These are phyloP conservation scores for Urocynchramus pylzowi DNA, from an alignment of 2,113 vertebrate species.

Conservation along the genomic window DNA sequence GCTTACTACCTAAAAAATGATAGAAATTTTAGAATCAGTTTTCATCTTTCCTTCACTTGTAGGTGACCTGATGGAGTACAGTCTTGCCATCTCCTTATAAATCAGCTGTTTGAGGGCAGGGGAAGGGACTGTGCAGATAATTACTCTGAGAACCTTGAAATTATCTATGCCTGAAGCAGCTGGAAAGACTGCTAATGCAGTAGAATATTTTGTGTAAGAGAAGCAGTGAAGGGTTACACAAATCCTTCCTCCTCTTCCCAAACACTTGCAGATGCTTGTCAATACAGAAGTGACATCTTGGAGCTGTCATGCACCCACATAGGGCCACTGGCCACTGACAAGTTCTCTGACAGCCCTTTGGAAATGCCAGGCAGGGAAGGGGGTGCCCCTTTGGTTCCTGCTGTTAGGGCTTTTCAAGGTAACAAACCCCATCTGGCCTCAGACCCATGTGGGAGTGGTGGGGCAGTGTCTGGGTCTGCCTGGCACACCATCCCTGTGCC, in stretches of 20 bases:
- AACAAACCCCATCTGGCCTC: background rate
- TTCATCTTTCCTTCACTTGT: constrained; percentile 11
- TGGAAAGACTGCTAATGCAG: constrained; percentile 9
- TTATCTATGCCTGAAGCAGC: constrained; percentile 10
- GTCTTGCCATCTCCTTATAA: constrained; percentile 37
- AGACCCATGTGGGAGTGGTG: background rate
- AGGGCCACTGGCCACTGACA: background rate
- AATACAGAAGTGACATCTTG: background rate
- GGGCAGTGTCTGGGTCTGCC: background rate
- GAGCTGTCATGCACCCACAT: rapidly evolving
- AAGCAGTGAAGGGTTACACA: background rate
- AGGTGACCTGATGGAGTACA: background rate
- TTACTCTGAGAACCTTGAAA: background rate
- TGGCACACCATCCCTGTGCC: background rate
- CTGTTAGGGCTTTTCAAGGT: background rate
- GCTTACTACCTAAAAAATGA: constrained; percentile 10
- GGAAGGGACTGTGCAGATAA: background rate
- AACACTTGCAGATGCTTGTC: background rate
- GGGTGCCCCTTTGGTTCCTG: background rate
- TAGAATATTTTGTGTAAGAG: background rate
- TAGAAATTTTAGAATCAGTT: constrained; percentile 31
- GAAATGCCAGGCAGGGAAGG: background rate
- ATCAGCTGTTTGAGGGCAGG: background rate
- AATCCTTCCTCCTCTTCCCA: background rate
- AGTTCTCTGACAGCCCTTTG: background rate